Base-by-base conservation (phyloP, 2,113 vertebrate genomes). In the Isurus oxyrinchus region DNA sequence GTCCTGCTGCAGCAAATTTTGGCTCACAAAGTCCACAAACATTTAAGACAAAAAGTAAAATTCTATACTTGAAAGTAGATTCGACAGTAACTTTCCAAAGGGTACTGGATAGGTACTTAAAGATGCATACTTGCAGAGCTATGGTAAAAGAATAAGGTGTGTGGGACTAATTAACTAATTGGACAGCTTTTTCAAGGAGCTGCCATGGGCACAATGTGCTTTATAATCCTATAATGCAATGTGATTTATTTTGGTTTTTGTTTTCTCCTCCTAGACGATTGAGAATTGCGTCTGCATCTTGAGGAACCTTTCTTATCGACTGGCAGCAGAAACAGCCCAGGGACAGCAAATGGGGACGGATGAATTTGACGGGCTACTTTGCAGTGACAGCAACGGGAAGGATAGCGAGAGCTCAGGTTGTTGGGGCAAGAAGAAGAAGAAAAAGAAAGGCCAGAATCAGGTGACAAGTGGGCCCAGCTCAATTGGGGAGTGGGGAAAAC, bases 391-490 rank as follows among this genome's bases (percentile, higher is more conserved):
- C 97, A 99, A 98, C 6, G 98, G 99, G 95, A 99, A 99, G 90
- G 99, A 99, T 0, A 76, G 98, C 0, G 99, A 99, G 98, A 99
- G 99, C 97, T 99, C 99, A 0, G 99, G 99, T 93, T 99, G 99
- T 97, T 99, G 99, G 99, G 99, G 99, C 63, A 99, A 99, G 98
- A 99, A 99, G 97, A 99, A 99, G 98, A 99, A 99, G 99, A 99
- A 99, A 98, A 99, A 99, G 99, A 99, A 99, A 98, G 98, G 98
- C n/a, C 98, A 98, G 96, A 99, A 99, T 97, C 99, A 99, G 99
- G 99, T 99, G 97, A 98, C 97, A 97, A 57, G 35, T 53, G 55
- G 59, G 67, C n/a, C 35, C 55, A 95, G 84, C 31, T 87, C 14
- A 21, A 25, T 49, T 49, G 44, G 5, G 25, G 61, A 93, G 49